A percentile compares a stretch with the other conserved stretches of the same genome.
Evolutionary conservation across 2,113 vertebrate genomes (phyloP).

Genomic region (Alligator sinensis): DNA sequence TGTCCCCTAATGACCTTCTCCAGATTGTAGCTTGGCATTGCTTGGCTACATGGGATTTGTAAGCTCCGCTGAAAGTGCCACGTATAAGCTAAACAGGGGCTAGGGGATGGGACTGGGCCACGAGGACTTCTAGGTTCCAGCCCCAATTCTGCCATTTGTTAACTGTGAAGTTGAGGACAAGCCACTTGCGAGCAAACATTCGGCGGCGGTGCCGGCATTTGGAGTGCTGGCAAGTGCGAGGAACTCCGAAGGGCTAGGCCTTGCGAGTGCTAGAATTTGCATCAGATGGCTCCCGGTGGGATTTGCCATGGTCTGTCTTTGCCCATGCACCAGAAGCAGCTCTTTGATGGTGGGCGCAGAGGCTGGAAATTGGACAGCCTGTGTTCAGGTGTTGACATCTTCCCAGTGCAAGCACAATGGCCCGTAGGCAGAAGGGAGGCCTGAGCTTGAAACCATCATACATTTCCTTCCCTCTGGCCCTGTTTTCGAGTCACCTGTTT

Average conservation of each 20-base stretch:
- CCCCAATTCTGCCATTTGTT: not conserved
- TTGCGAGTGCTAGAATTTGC: not conserved
- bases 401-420: rapidly evolving
- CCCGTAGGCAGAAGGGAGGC: not conserved
- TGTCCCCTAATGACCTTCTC: not conserved
- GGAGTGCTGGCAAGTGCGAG: not conserved
- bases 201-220: not conserved
- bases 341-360: not conserved
- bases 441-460: rapidly evolving
- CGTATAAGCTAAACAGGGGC: too few relatives aligned
- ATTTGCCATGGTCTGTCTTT: too few relatives aligned
- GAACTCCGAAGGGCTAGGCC: not conserved
- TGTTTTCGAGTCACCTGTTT: not conserved
- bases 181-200: not conserved
- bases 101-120: not conserved
- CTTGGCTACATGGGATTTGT: not conserved
- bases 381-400: not conserved
- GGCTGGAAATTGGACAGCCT: not conserved
- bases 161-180: not conserved
- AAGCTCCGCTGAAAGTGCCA: not conserved
- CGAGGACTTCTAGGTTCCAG: rapidly evolving
- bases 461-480: not conserved
- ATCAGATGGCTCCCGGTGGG: not conserved
- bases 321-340: not conserved
- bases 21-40: not conserved